These are phyloP conservation scores for Semnornis frantzii DNA, from an alignment of 2,113 vertebrate species.

Conservation along the genomic window DNA sequence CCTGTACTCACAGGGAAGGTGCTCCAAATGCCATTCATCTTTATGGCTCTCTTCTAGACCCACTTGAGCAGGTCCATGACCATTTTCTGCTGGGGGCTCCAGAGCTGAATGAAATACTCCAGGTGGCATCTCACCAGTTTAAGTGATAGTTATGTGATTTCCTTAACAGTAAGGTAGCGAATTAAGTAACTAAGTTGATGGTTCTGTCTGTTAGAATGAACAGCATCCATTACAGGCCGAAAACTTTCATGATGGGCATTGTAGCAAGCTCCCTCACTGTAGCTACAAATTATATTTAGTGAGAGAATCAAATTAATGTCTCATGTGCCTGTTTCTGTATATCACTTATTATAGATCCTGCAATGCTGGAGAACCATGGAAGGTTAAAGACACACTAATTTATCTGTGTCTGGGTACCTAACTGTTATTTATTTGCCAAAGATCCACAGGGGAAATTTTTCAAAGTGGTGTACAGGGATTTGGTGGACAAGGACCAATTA, in stretches of 20 bases:
- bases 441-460: neutral
- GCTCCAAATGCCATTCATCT: too few relatives aligned
- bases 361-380: neutral
- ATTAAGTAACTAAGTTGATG: neutral
- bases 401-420: neutral
- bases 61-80: too few relatives aligned
- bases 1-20: too few relatives aligned
- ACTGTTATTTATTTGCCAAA: neutral
- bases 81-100: neutral
- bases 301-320: neutral
- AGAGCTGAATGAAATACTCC: neutral
- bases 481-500: slow-evolving; percentile 21
- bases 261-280: neutral
- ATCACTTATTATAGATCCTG: neutral
- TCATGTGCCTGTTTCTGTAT: neutral
- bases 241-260: neutral
- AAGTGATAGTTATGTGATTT: neutral
- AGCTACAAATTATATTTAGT: neutral
- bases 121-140: neutral
- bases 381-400: slow-evolving; percentile 15
- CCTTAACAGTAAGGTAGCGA: neutral
- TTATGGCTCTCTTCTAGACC: too few relatives aligned
- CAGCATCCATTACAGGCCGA: neutral
- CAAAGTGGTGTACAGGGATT: neutral
- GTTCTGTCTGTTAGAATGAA: neutral